Base-by-base conservation (phyloP, 1,140 invertebrate genomes). In the Drosophila ironensis region DNA sequence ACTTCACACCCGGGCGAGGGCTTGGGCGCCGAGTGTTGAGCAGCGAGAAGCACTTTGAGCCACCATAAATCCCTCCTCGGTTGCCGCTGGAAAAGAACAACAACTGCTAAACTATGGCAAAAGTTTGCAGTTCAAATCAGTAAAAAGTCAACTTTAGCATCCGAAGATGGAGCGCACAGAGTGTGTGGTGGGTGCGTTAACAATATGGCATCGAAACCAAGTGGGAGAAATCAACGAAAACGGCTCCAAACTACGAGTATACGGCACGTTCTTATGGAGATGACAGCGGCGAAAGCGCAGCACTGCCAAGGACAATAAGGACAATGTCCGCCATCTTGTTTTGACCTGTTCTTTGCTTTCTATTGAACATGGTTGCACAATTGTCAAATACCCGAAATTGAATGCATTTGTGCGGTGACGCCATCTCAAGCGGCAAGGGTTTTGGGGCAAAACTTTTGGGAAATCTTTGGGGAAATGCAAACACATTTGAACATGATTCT, bases 1-100 rank as follows among this genome's bases (percentile, higher is more conserved):
- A 61, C 30, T 56, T 61, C 57, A 75, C 63, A 74, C 71, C 71
- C 53, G 35, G 20, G 44, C 41, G 38, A 66, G 35, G 28, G 28
- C 27, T 37, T 35, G 41, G 59, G 42, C 61, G 37, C 37, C 16
- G 53, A 44, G 11, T 48, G 28, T 3, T 41, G 51, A 50, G 67
- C 40, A 63, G 14, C 72, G 67, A 71, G 73, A 56, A 73, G 69
- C 69, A 73, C 70, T 73, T 73, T 73, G 40, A 59, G 59, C 70
- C 54, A 45, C 59, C 67, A 72, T 72, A 76, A 76, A 76, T 76
- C 67, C 57, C 57, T 20, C n/a, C 30, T 61, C 27, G 37, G 27
- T 35, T 47, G 59, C 70, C 54, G 25, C 12, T 4, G 37, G 40
- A 48, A 64, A 61, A 27, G 54, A 72, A 57, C 33, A 71, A 59